Conservation (phyloP, 1,140 invertebrate genomes). For the Vanessa atalanta region DNA sequence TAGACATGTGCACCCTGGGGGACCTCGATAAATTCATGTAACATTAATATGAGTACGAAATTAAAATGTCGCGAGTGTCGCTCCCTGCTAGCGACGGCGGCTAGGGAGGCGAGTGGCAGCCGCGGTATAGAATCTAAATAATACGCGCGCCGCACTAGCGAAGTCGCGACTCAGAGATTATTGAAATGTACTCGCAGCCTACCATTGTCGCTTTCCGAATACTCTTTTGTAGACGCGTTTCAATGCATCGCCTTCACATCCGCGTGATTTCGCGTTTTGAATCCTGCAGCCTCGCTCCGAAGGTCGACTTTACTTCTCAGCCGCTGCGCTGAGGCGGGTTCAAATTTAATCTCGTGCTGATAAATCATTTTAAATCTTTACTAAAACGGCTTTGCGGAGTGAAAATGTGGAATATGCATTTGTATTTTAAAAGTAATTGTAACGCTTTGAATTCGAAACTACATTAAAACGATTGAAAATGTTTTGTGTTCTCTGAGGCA, state of each 20-base stretch:
- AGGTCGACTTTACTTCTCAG: not conserved
- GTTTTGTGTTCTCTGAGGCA: not conserved
- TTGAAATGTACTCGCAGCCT: slow-evolving; percentile 36
- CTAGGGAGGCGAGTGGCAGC: not conserved
- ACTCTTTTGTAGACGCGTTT: slow-evolving; percentile 35
- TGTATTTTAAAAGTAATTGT: slow-evolving; percentile 19
- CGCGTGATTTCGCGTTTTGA: not conserved
- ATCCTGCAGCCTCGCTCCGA: not conserved
- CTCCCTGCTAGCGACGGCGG: too few relatives aligned
- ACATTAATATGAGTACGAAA: slow-evolving; percentile 19
- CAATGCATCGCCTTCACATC: slow-evolving; percentile 2
- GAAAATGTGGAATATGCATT: slow-evolving; percentile 19
- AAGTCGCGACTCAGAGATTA: slow-evolving; percentile 25
- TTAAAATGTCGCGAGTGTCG: slow-evolving; percentile 18
- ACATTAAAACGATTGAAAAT: slow-evolving; percentile 14
- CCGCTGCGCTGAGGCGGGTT: slow-evolving; percentile 1
- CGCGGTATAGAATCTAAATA: slow-evolving; percentile 24
- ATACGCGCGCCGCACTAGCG: slow-evolving; percentile 6
- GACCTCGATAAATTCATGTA: slow-evolving; percentile 1
- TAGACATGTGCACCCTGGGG: not conserved
- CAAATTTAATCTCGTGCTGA: slow-evolving; percentile 20
- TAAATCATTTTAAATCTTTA: slow-evolving; percentile 27
- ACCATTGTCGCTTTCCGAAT: slow-evolving; percentile 31
- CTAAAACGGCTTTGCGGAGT: slow-evolving; percentile 17
- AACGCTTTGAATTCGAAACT: slow-evolving; percentile 10